phyloP scores from a whole-genome alignment of 2,797 vertebrate genomes.

The Syndactyla subalaris region DNA sequence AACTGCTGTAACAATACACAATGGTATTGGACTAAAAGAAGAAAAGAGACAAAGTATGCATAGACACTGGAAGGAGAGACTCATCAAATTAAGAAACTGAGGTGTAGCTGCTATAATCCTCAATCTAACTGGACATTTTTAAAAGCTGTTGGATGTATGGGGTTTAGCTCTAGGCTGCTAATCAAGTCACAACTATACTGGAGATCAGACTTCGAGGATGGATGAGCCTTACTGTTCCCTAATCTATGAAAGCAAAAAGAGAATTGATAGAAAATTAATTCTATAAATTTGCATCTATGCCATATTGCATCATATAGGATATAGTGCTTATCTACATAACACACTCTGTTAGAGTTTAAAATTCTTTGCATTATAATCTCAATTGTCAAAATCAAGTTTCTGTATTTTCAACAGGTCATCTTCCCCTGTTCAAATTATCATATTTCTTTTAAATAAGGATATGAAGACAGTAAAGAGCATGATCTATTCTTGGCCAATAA shows the following conservation, averaged over 20 bases:
- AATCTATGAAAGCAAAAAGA: background rate
- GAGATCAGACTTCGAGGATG: background rate
- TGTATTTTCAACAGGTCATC: background rate
- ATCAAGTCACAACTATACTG: background rate
- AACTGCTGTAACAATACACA: background rate
- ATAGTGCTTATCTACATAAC: background rate
- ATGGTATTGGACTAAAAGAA: background rate
- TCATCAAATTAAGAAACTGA: background rate
- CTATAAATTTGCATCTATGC: background rate
- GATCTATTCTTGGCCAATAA: background rate
- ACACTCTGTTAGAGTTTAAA: background rate
- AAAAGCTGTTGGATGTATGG: background rate
- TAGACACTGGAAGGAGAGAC: background rate
- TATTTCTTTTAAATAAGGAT: background rate
- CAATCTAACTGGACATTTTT: background rate
- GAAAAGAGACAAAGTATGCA: background rate
- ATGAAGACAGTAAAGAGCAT: background rate
- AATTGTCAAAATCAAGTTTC: background rate
- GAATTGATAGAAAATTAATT: background rate
- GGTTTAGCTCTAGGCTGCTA: background rate
- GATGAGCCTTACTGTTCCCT: background rate
- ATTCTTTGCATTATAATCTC: background rate
- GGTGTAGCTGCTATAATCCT: background rate
- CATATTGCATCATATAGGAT: background rate
- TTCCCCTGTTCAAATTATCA: background rate